phyloP scores from a whole-genome alignment of 2,797 vertebrate species.

The Chanos chanos region DNA sequence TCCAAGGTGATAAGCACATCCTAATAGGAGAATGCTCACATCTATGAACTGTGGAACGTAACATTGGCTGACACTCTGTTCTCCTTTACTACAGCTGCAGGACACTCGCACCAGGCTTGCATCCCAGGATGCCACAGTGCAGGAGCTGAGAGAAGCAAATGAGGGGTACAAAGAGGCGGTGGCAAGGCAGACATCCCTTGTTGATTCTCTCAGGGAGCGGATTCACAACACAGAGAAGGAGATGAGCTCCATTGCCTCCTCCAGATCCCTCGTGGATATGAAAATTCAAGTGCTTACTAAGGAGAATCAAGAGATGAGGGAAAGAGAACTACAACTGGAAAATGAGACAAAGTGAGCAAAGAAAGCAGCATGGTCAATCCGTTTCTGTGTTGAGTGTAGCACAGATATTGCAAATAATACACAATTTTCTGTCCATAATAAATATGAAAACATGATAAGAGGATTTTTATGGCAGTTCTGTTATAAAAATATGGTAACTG shows the following conservation, averaged over 20 bases:
- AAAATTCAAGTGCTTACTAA: slow-evolving; percentile 55
- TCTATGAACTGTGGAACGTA: not conserved
- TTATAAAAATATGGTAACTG: too few relatives aligned
- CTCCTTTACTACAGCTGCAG: slow-evolving; percentile 55
- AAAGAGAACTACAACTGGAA: slow-evolving; percentile 54
- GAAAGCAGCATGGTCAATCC: not conserved
- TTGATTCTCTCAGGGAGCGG: slow-evolving; percentile 64
- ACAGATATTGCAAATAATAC: too few relatives aligned
- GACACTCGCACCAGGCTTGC: slow-evolving; percentile 64
- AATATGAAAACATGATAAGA: too few relatives aligned
- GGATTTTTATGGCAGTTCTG: too few relatives aligned
- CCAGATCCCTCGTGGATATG: slow-evolving; percentile 63
- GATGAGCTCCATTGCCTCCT: slow-evolving; percentile 36
- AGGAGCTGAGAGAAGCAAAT: slow-evolving; percentile 67
- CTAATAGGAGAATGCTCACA: too few relatives aligned
- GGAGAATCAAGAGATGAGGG: slow-evolving; percentile 67
- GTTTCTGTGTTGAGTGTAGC: not conserved
- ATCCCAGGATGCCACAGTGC: slow-evolving; percentile 65
- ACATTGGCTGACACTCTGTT: not conserved
- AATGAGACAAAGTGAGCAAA: slow-evolving; percentile 66
- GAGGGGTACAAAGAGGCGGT: slow-evolving; percentile 69
- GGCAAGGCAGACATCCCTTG: slow-evolving; percentile 69
- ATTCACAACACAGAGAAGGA: slow-evolving; percentile 72
- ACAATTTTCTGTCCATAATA: too few relatives aligned
- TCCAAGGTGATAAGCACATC: slow-evolving; percentile 62